Conservation (phyloP, 2,888 invertebrate genomes). For the Augochlorella aurata region DNA sequence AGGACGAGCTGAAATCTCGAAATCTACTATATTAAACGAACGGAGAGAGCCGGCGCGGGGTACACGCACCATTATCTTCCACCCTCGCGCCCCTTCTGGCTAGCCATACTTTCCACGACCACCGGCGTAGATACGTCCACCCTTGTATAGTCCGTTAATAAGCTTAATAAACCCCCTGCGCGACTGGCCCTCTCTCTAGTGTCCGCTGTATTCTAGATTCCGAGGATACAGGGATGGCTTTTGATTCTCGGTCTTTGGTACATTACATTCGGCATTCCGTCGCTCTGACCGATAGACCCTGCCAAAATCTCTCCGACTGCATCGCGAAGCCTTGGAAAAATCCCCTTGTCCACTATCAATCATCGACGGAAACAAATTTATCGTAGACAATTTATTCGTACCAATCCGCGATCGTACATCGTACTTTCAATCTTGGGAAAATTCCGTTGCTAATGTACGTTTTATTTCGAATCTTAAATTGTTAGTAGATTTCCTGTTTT, state of each 20-base stretch:
- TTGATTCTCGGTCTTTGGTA: conserved; percentile 50
- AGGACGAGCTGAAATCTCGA: conserved; percentile 55
- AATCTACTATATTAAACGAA: conserved; percentile 57
- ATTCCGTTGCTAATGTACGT: too few relatives aligned
- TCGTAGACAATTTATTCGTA: too few relatives aligned
- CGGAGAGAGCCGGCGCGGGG: conserved; percentile 30
- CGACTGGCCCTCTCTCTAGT: conserved; percentile 58
- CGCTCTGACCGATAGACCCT: neutral
- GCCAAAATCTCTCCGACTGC: neutral
- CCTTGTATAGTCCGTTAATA: conserved; percentile 72
- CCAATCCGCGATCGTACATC: too few relatives aligned
- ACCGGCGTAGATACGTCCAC: conserved; percentile 66
- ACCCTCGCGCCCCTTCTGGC: conserved; percentile 52
- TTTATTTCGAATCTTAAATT: too few relatives aligned
- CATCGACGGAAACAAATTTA: neutral
- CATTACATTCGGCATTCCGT: conserved; percentile 28
- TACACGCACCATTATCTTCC: conserved; percentile 57
- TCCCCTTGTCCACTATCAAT: neutral
- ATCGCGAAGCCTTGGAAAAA: neutral
- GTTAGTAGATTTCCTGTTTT: too few relatives aligned
- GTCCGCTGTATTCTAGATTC: conserved; percentile 65
- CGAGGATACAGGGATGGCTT: conserved; percentile 68
- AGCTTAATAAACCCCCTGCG: conserved; percentile 76
- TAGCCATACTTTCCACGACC: conserved; percentile 67
- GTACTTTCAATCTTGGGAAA: too few relatives aligned